phyloP scores from a whole-genome alignment of 1,140 invertebrate species.

The Magallana ariakensis region DNA sequence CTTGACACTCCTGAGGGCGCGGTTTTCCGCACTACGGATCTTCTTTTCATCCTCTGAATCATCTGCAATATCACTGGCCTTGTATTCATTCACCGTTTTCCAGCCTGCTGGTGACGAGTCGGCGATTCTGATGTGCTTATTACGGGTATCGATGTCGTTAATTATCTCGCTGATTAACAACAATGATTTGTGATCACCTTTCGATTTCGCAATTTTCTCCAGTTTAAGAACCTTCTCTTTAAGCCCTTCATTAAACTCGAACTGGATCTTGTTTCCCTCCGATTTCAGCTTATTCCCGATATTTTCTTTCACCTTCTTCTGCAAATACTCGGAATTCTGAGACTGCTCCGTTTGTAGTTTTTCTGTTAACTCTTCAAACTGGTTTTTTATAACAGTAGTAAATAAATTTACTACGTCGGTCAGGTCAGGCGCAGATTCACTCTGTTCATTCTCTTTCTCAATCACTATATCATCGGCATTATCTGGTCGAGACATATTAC shows the following conservation, averaged over 20 bases:
- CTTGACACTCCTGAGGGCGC: background rate
- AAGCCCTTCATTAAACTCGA: slow-evolving; percentile 3
- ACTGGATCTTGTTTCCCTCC: slow-evolving; percentile 27
- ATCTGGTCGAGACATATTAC: no score
- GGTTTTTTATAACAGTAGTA: background rate
- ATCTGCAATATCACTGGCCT: slow-evolving; percentile 38
- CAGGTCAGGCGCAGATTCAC: background rate
- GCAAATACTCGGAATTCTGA: background rate
- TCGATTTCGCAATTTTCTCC: background rate
- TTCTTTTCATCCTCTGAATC: slow-evolving; percentile 42
- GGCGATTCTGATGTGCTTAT: slow-evolving; percentile 44
- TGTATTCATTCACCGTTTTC: slow-evolving; percentile 39
- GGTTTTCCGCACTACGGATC: background rate
- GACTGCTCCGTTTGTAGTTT: background rate
- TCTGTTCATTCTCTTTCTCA: background rate
- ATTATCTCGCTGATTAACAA: background rate
- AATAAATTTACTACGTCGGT: slow-evolving; percentile 14
- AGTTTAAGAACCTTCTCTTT: slow-evolving; percentile 10
- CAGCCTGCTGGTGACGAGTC: slow-evolving; percentile 45
- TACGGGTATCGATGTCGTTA: background rate
- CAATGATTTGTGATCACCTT: background rate
- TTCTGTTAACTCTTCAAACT: background rate
- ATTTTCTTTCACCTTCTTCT: slow-evolving; percentile 29
- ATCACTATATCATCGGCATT: no score
- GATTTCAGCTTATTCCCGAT: background rate